Evolutionary conservation across 2,888 invertebrate genomes (phyloP), one percentile per base, ranked within the genome.

Genomic region (Hecatera dysodea): DNA sequence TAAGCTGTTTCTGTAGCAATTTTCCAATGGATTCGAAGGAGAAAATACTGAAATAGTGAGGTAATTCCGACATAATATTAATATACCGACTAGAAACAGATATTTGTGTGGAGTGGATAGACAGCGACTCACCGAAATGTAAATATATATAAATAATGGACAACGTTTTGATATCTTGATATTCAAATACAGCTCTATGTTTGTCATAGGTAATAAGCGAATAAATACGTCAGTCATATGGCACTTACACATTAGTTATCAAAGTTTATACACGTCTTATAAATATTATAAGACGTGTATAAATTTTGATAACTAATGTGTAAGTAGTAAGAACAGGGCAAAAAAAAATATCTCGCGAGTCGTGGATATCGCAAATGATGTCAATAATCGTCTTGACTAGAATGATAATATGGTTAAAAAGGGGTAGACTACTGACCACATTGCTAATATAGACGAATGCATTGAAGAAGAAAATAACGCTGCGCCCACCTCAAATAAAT

Each of bases 41-140:
- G 78, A 73, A 78, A 75, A 84, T 77, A 72, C 57, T 76, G 77
- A 75, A 82, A 77, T 80, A 72, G 67, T 74, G 61, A 66, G 56
- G 66, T 70, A 81, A 80, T 75, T 65, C 65, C 55, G 57, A 64
- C 53, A 57, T 52, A 27, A 66, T 69, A 69, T 78, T 68, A 77
- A 64, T 71, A 42, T 33, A 55, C 55, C 27, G 56, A 8, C 39
- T 36, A 61, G 39, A 24, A 67, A 57, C 55, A 62, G 44, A 69
- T 42, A 62, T 33, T 17, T 55, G 52, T 24, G 50, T 59, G 44
- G 36, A 59, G 15, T 27, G 42, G 27, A 36, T 62, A 39, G 27
- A 57, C 59, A 57, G 27, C 12, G 22, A 9, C 66, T 27, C 46
- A 48, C 56, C 48, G 22, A 66, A 56, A 72, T 66, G 59, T 59